Evolutionary conservation across 2,797 vertebrate genomes (phyloP).

Genomic region (Pristis pectinata): DNA sequence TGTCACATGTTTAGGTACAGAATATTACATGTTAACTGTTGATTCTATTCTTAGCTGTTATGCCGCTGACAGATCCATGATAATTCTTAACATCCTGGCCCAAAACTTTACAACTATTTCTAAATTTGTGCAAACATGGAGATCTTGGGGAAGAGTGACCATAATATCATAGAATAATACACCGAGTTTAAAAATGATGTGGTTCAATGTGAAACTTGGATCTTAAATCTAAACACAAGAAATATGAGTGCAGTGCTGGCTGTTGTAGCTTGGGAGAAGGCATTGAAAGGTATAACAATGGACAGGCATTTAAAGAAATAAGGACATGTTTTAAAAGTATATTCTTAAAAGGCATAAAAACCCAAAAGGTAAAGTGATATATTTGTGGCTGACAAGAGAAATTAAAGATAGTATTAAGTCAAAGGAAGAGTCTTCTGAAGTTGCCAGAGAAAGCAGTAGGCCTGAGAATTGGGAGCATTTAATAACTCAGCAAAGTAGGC

Average conservation of each 20-base stretch:
- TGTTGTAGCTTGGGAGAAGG: background rate
- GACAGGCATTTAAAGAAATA: background rate
- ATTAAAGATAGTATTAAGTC: background rate
- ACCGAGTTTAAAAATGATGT: background rate
- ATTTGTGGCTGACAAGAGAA: background rate
- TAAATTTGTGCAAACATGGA: too few species aligned
- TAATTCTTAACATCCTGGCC: too few species aligned
- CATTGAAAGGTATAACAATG: background rate
- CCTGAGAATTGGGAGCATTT: background rate
- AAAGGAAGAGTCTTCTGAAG: background rate
- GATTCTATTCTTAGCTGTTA: too few species aligned
- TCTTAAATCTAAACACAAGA: background rate
- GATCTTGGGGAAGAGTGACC: background rate
- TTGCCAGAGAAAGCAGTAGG: background rate
- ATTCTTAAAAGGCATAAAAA: background rate
- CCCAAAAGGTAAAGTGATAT: background rate
- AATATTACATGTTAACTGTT: too few species aligned
- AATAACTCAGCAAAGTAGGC: background rate
- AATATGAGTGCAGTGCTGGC: background rate
- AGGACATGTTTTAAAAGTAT: background rate
- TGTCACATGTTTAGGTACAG: too few species aligned
- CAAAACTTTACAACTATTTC: too few species aligned
- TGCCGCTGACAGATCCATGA: too few species aligned
- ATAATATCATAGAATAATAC: background rate
- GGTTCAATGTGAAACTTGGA: background rate